Base-by-base conservation (phyloP, 2,113 vertebrate genomes). In the Zapornia atra region DNA sequence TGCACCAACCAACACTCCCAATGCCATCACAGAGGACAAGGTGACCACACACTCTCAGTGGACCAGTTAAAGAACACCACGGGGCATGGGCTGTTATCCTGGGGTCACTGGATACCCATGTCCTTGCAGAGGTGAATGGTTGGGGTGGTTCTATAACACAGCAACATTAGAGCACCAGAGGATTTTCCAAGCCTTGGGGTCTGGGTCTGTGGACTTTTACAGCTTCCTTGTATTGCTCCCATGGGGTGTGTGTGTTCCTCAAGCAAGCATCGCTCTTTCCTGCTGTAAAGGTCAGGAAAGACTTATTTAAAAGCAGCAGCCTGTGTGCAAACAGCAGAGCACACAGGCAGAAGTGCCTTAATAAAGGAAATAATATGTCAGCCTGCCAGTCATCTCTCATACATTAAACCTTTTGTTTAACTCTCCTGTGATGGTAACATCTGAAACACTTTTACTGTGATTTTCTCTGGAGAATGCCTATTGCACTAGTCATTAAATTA, bases 161-260 rank as follows among this genome's bases (percentile, higher is more conserved):
- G 54, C 42, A 44, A 34, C 53, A 76, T 77, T 70, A 93, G 28
- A 93, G 53, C 51, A 86, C 50, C 16, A 54, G 69, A 77, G 40
- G 53, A 85, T 82, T 97, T 97, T 96, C 95, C 94, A 82, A 82
- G 96, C 95, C 96, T 91, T 95, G 76, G 91, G 91, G 72, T 80
- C 65, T 7, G 5, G 57, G 79, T 79, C 65, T n/a, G 12, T 54
- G 60, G 59, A 86, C 38, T 91, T 93, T 73, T 88, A 81, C 64
- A 60, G 60, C n/a, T 92, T 64, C n/a, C 80, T 78, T 82, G 80
- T 83, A 92, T 29, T 78, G 83, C 48, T 86, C 59, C 78, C 59
- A 21, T 46, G 33, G 71, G 57, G 22, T 10, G 22, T 13, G 8
- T 88, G 29, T 34, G 57, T 60, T 95, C 72, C 95, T 71, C 59